phyloP scores from a whole-genome alignment of 1,140 invertebrate species.

The Trichonephila clavipes region DNA sequence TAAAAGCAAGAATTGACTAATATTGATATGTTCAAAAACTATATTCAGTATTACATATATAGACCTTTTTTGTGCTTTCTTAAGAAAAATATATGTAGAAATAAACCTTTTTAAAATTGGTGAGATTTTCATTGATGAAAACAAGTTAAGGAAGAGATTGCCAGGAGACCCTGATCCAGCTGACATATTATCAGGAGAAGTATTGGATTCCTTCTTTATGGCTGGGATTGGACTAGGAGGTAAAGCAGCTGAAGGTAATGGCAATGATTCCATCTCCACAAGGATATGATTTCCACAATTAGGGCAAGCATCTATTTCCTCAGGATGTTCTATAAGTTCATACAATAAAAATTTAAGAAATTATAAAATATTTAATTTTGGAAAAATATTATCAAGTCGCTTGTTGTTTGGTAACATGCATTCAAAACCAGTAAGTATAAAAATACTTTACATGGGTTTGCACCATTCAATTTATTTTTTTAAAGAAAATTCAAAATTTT shows the following conservation, averaged over 20 bases:
- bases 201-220: not conserved
- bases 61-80: no score
- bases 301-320: conserved; percentile 64
- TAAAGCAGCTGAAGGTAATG: conserved; percentile 32
- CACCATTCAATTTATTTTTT: no score
- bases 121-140: conserved; percentile 61
- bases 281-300: conserved; percentile 69
- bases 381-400: no score
- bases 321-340: not conserved
- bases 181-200: conserved; percentile 24
- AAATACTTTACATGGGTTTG: no score
- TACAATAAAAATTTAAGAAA: no score
- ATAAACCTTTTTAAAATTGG: conserved; percentile 60
- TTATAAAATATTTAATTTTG: no score
- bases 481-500: no score
- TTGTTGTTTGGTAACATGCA: no score
- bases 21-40: no score
- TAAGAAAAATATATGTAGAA: not conserved
- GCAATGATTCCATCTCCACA: conserved; percentile 56
- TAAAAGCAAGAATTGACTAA: no score
- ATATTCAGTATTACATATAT: no score
- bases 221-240: not conserved
- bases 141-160: conserved; percentile 18
- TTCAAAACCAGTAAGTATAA: no score
- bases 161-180: conserved; percentile 43